These are phyloP conservation scores for Rhodinocichla rosea DNA, from an alignment of 2,113 vertebrate genomes.

Conservation along the genomic window DNA sequence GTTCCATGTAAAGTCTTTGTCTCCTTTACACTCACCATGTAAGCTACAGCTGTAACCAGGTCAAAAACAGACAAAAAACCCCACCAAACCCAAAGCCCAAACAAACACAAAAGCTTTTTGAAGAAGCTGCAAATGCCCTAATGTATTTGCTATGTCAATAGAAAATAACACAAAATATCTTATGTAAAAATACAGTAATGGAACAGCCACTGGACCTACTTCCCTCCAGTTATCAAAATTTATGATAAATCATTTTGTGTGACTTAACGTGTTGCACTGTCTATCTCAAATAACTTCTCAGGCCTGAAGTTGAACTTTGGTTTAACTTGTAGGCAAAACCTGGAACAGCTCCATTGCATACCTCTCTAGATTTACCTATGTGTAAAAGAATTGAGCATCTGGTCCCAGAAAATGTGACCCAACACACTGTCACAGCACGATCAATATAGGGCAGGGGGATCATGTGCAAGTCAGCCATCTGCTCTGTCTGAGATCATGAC, in stretches of 20 bases:
- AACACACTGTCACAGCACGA: background rate
- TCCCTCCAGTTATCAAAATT: background rate
- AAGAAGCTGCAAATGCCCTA: background rate
- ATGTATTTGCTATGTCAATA: background rate
- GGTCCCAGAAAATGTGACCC: background rate
- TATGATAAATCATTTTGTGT: background rate
- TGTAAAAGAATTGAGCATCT: background rate
- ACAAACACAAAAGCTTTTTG: background rate
- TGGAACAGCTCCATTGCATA: background rate
- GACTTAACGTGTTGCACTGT: rapidly evolving
- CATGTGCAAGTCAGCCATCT: background rate
- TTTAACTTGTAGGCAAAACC: background rate
- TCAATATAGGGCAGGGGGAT: background rate
- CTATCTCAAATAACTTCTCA: background rate
- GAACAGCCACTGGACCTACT: background rate
- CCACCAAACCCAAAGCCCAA: background rate
- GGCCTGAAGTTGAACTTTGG: background rate
- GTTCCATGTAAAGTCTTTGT: background rate
- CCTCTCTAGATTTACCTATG: background rate
- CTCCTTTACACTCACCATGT: background rate
- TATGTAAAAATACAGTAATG: background rate
- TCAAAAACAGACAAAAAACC: background rate
- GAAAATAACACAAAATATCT: background rate
- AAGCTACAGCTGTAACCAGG: background rate
- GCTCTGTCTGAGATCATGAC: background rate